Conservation (phyloP, 1,140 invertebrate species). For the Tetramorium alpestre region DNA sequence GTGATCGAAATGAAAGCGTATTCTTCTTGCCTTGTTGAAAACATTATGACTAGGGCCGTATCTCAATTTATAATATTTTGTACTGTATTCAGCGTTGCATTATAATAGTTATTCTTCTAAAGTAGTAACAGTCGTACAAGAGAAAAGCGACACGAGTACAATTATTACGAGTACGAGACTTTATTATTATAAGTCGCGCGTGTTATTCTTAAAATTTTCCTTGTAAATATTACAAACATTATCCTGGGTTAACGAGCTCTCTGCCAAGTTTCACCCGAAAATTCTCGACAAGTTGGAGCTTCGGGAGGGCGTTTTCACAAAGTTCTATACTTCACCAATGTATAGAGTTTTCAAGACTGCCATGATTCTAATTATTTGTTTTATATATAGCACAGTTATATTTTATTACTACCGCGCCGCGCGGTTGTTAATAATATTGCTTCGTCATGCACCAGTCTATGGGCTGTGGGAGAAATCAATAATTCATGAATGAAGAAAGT, state of each 20-base stretch:
- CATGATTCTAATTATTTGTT: conserved; percentile 47
- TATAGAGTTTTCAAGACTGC: conserved; percentile 18
- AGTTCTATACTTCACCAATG: conserved; percentile 35
- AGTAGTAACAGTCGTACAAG: background rate
- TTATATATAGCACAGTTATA: background rate
- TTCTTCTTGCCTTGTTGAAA: background rate
- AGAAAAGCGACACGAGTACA: background rate
- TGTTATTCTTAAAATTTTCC: conserved; percentile 43
- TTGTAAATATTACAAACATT: conserved; percentile 25
- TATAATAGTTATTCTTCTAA: background rate
- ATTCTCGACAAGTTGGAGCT: conserved; percentile 38
- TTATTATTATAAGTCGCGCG: background rate
- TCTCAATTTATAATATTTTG: background rate
- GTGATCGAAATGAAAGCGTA: background rate
- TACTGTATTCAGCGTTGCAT: background rate
- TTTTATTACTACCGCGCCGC: background rate
- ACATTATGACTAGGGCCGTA: too few relatives aligned
- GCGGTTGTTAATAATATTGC: conserved; percentile 7
- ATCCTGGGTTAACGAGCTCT: conserved; percentile 45
- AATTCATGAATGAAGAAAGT: conserved; percentile 7
- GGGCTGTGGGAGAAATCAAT: background rate
- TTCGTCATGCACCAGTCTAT: background rate
- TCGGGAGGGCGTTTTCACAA: background rate
- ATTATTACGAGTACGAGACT: background rate
- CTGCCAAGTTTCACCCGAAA: conserved; percentile 16